Evolutionary conservation across 1,140 invertebrate species (phyloP), one percentile per base, ranked within the genome.

Genomic region (Popillia japonica): DNA sequence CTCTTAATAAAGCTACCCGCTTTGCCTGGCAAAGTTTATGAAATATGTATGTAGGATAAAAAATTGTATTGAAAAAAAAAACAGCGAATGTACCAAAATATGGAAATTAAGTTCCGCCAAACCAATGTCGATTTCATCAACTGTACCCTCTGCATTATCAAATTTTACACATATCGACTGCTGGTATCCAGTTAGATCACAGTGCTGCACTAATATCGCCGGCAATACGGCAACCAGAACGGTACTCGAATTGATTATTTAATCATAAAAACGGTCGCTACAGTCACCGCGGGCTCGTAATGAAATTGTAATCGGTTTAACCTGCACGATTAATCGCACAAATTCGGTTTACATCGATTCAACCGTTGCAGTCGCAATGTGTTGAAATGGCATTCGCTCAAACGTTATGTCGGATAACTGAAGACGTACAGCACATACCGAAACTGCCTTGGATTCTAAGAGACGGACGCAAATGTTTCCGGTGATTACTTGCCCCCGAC

Each of bases 241-340:
- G 10, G 44, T n/a, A 9, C n/a, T 20, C n/a, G 41, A 20, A 74
- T 74, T 74, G 72, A 74, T 74, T 41, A 74, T 42, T 42, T 41
- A 74, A 74, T 74, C 41, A 40, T 41, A 74, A 74, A 74, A 77
- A 61, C 34, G 40, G 17, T 14, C 59, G 8, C 11, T 20, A 22
- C 20, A 10, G 61, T 20, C 61, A 68, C 22, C 61, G 61, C 61
- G 61, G 61, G 22, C 20, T 23, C 61, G 79, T 78, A 80, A 80
- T 78, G 77, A 77, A 80, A 80, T 76, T 40, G 77, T 80, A 80
- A 80, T 80, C 79, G 77, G 77, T 78, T 80, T 80, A 80, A 78
- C 27, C 11, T 64, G 22, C 68, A 78, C 79, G 75, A 80, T 80
- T 80, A 80, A 80, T 80, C 79, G 79, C 61, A 75, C 76, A 78